Evolutionary conservation across 2,797 vertebrate species (phyloP).

Genomic region (Zonotrichia albicollis): DNA sequence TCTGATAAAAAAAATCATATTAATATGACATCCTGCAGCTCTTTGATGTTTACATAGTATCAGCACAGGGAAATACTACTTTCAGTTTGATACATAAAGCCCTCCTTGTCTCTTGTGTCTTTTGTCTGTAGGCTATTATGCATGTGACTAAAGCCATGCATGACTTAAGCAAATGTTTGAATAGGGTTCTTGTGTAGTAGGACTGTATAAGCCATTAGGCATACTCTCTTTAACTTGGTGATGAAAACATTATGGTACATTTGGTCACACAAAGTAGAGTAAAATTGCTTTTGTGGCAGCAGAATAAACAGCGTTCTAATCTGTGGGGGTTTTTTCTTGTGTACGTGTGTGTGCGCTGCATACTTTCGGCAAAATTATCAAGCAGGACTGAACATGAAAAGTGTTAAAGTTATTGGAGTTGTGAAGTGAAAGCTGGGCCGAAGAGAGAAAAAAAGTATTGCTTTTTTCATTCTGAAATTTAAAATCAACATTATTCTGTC

Average conservation of each 20-base stretch:
- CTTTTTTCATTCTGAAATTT: neutral
- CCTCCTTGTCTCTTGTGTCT: slow-evolving; percentile 61
- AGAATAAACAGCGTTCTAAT: slow-evolving; percentile 45
- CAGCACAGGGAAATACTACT: slow-evolving; percentile 41
- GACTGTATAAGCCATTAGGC: slow-evolving; percentile 49
- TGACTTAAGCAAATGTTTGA: slow-evolving; percentile 70
- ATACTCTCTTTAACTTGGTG: slow-evolving; percentile 29
- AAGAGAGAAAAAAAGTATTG: neutral
- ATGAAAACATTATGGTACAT: slow-evolving; percentile 59
- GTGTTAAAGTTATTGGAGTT: neutral
- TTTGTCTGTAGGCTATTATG: slow-evolving; percentile 61
- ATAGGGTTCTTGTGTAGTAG: slow-evolving; percentile 63
- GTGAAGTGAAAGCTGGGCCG: neutral
- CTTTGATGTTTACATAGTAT: slow-evolving; percentile 29
- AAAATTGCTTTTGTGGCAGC: slow-evolving; percentile 55
- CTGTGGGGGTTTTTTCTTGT: neutral
- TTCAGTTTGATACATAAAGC: slow-evolving; percentile 61
- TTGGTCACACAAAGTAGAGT: slow-evolving; percentile 41
- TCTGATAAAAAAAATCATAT: neutral
- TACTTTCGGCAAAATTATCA: slow-evolving; percentile 18
- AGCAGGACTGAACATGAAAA: neutral
- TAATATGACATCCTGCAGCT: neutral
- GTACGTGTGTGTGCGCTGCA: neutral
- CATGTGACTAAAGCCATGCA: slow-evolving; percentile 61
- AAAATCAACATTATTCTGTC: neutral